Evolutionary conservation across 2,888 invertebrate species (phyloP), one percentile per base, ranked within the genome.

Genomic region (Eurytoma adleriae): DNA sequence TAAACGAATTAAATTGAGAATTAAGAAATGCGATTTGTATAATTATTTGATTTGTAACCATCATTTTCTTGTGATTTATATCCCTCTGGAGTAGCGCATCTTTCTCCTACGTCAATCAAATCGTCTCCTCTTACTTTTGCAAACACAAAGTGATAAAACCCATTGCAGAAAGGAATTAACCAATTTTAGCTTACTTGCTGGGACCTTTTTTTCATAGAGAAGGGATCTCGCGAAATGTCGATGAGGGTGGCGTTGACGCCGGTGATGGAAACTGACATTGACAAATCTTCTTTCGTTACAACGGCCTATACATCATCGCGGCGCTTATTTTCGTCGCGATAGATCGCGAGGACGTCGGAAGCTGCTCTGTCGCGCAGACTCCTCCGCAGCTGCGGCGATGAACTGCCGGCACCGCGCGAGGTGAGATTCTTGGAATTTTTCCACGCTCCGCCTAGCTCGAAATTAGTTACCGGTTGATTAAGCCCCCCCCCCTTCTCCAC

Each of bases 281-380:
- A 88, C 85, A 86, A 87, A 89, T 88, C 85, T 83, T 79, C 84
- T 88, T 86, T 85, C 80, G 85, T 85, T 85, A 72, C 73, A 66
- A 18, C 62, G 52, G 86, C 79, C 84, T 86, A 87, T 87, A 84
- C 83, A 86, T 87, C 86, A 85, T 87, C 83, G 75, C 68, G 67
- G 78, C 24, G 64, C 30, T 67, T 70, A 69, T 70, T 70, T 75
- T 75, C 67, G 40, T 61, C 13, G 66, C 20, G 52, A 52, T 40
- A 40, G 40, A 40, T 40, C 1, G 10, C 10, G 10, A 40, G 40
- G 0, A n/a, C 12, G 59, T 12, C 20, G 59, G 59, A 18, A 59
- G 59, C n/a, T 54, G 54, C 54, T n/a, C n/a, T n/a, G n/a, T n/a
- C 54, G 54, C 54, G 4, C 3, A n/a, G 16, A 52, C 52, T 16